Conservation (phyloP, 2,113 vertebrate species). For the Sinosuthora webbiana region DNA sequence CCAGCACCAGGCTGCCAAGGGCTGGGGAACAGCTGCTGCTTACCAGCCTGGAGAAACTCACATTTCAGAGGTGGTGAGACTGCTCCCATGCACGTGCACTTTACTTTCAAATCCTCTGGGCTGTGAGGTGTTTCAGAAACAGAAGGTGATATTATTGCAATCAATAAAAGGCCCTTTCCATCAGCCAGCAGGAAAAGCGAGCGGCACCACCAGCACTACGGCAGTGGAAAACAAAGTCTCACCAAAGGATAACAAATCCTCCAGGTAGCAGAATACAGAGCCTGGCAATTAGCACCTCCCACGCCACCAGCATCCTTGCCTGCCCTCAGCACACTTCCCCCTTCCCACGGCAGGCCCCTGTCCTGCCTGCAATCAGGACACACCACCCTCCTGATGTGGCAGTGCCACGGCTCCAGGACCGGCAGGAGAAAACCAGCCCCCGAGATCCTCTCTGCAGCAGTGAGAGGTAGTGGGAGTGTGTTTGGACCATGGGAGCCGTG, state of each 20-base stretch:
- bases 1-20: neutral
- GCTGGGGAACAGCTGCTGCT: conserved; percentile 50
- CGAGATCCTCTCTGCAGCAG: neutral
- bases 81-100: conserved; percentile 7
- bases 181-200: neutral
- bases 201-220: neutral
- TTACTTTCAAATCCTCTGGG: neutral
- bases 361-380: neutral
- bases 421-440: neutral
- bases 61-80: conserved; percentile 39
- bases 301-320: neutral
- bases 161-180: neutral
- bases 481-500: neutral
- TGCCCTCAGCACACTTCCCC: neutral
- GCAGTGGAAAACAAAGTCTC: neutral
- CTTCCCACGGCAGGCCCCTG: fast-evolving
- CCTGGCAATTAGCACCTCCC: conserved; percentile 16
- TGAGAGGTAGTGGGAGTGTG: neutral
- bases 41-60: conserved; percentile 19
- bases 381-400: neutral
- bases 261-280: neutral
- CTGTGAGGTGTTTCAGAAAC: conserved; percentile 18
- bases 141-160: conserved; percentile 15
- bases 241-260: neutral
- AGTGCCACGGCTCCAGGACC: neutral